A percentile compares a stretch with the other conserved stretches of the same genome.
These are phyloP conservation scores for Bubalus kerabau DNA, from an alignment of 2,113 vertebrate genomes.

Conservation along the genomic window DNA sequence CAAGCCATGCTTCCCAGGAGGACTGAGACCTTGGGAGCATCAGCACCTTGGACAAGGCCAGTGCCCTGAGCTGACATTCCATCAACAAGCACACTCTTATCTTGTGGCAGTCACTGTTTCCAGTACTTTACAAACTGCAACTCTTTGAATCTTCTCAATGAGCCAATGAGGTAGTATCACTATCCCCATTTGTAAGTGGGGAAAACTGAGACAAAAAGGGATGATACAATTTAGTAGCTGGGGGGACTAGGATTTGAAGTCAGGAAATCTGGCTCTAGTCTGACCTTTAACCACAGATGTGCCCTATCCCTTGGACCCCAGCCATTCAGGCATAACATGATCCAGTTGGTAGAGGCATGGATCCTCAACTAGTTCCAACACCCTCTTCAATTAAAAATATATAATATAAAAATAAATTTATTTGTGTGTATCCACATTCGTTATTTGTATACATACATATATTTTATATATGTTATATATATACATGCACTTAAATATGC, in stretches of 20 bases:
- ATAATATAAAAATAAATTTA: neutral
- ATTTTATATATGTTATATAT: neutral
- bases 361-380: neutral
- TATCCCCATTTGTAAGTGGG: neutral
- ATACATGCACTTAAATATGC: neutral
- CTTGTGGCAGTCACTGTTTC: neutral
- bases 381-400: neutral
- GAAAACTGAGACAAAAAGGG: neutral
- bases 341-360: neutral
- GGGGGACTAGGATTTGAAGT: neutral
- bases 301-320: neutral
- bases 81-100: neutral
- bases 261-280: neutral
- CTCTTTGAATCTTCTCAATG: neutral
- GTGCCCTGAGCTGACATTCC: fast-evolving
- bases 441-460: neutral
- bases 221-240: neutral
- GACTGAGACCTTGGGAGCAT: neutral
- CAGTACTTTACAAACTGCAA: neutral
- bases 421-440: neutral
- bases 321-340: neutral
- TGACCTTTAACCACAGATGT: neutral
- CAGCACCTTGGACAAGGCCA: conserved; percentile 30
- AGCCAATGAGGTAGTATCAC: too few species aligned
- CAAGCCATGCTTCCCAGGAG: neutral